A percentile compares a stretch with the other conserved stretches of the same genome.
Conservation (phyloP, 2,113 vertebrate genomes). For the Ursus arctos region DNA sequence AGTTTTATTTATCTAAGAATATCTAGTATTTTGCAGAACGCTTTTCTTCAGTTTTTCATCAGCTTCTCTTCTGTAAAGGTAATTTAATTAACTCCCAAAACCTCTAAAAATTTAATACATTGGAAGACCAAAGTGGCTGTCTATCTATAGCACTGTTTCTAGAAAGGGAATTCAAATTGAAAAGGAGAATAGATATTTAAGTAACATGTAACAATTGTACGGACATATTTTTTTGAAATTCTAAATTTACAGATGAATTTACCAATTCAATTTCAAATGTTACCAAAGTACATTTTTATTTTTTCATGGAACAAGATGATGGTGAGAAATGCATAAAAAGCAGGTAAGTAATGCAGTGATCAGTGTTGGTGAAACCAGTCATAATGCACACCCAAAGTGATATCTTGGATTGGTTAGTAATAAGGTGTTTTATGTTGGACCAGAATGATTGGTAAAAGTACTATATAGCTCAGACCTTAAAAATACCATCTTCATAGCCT, state of each 20-base stretch:
- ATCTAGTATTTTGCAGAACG: background rate
- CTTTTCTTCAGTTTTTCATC: background rate
- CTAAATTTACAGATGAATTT: background rate
- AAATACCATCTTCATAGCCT: background rate
- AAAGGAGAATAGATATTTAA: background rate
- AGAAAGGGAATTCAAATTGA: background rate
- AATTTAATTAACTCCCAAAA: background rate
- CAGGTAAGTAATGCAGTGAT: background rate
- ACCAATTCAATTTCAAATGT: background rate
- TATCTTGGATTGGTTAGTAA: background rate
- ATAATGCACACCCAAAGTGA: background rate
- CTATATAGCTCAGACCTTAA: background rate
- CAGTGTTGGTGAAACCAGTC: background rate
- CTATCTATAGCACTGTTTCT: background rate
- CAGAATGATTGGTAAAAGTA: background rate
- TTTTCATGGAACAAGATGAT: background rate
- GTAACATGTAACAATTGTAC: background rate
- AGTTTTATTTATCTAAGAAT: background rate
- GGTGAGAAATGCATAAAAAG: background rate
- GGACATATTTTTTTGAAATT: background rate
- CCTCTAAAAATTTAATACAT: background rate
- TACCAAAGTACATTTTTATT: background rate
- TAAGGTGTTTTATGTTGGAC: background rate
- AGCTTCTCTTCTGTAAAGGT: background rate
- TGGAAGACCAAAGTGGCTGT: background rate